Conservation (phyloP, 2,888 invertebrate species). For the Drosophila siamana region DNA sequence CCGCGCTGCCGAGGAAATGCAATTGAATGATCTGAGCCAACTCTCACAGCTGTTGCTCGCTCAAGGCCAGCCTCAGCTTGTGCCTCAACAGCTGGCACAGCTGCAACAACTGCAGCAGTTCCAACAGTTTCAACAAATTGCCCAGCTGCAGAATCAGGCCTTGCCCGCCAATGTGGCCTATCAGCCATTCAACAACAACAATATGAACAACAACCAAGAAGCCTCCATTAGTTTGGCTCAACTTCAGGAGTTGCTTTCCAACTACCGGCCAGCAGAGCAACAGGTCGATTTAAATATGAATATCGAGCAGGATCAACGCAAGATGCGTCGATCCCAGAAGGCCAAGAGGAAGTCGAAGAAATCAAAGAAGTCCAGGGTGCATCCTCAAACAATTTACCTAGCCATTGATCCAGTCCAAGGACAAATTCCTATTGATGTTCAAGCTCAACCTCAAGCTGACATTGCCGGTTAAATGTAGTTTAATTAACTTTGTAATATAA, state of each 20-base stretch:
- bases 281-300: not conserved
- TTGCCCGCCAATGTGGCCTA: constrained; percentile 9
- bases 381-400: constrained; percentile 17
- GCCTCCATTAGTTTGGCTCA: not conserved
- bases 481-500: not conserved
- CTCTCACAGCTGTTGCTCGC: constrained; percentile 23
- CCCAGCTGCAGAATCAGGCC: not conserved
- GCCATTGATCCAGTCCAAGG: constrained; percentile 11
- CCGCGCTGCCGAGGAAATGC: not conserved
- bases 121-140: not conserved
- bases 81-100: constrained; percentile 1
- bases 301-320: not conserved
- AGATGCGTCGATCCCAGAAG: constrained; percentile 33
- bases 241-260: constrained; percentile 9
- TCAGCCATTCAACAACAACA: constrained; percentile 1
- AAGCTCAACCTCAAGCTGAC: not conserved
- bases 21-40: constrained; percentile 2
- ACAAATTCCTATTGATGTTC: not conserved
- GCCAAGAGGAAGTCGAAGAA: constrained; percentile 37
- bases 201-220: not conserved
- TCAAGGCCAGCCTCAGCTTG: not conserved
- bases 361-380: constrained; percentile 23
- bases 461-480: not conserved
- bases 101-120: constrained; percentile 6
- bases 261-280: not conserved